Conservation (phyloP, 1,140 invertebrate genomes). For the Temnothorax longispinosus region DNA sequence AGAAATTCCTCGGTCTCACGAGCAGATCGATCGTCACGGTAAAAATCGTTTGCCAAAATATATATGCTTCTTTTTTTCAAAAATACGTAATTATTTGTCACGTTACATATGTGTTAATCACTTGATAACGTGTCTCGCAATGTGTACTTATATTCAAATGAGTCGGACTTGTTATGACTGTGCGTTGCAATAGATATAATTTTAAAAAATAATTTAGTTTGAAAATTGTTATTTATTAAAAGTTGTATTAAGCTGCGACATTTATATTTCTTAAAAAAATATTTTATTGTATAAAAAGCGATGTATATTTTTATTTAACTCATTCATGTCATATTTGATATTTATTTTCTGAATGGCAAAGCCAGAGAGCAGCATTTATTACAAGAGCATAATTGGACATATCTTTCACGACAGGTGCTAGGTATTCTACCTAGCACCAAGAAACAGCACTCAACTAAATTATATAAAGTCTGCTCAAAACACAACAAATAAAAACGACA, state of each 20-base stretch:
- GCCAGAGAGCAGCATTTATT: neutral
- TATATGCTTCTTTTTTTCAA: neutral
- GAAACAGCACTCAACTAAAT: neutral
- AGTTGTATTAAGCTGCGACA: neutral
- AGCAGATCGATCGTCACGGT: neutral
- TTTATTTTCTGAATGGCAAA: neutral
- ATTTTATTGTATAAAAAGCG: neutral
- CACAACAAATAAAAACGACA: neutral
- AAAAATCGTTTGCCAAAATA: neutral
- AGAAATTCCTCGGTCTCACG: neutral
- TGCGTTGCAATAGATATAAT: neutral
- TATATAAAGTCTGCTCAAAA: neutral
- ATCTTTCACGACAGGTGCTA: neutral
- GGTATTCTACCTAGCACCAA: neutral
- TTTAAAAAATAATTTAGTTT: neutral
- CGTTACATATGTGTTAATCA: neutral
- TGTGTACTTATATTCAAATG: too few species aligned
- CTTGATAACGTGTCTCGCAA: neutral
- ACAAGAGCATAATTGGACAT: neutral
- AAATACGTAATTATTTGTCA: neutral
- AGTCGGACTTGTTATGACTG: neutral
- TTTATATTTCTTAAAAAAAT: neutral
- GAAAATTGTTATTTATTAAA: neutral
- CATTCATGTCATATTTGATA: neutral
- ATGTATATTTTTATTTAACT: neutral